These are phyloP conservation scores for Heliconius congener DNA, from an alignment of 1,140 invertebrate species.

Conservation along the genomic window DNA sequence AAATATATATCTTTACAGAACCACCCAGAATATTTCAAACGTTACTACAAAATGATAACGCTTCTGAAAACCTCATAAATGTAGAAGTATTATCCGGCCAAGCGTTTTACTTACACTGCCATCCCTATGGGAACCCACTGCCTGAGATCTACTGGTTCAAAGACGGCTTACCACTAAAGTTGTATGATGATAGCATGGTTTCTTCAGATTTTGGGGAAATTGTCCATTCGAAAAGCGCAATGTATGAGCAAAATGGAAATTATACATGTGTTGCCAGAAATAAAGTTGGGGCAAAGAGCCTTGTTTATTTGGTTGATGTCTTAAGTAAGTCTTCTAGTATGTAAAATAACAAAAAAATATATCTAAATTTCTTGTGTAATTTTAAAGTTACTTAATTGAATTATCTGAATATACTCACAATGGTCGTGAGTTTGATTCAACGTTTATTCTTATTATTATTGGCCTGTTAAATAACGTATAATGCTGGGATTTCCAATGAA, in stretches of 20 bases:
- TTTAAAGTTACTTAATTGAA: too few species aligned
- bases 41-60: constrained; percentile 51
- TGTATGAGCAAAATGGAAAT: constrained; percentile 62
- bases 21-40: constrained; percentile 66
- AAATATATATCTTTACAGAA: constrained; percentile 52
- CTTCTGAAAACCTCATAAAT: constrained; percentile 41
- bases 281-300: constrained; percentile 59
- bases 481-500: too few species aligned
- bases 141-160: constrained; percentile 77
- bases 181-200: constrained; percentile 68
- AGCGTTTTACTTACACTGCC: constrained; percentile 69
- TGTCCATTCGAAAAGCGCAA: constrained; percentile 49
- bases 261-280: constrained; percentile 76
- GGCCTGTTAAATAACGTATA: too few species aligned
- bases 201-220: constrained; percentile 66
- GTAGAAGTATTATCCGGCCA: constrained; percentile 66
- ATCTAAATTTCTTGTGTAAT: too few species aligned
- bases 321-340: constrained; percentile 56
- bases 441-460: too few species aligned
- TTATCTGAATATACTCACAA: too few species aligned
- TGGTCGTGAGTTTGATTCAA: too few species aligned
- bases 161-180: constrained; percentile 56
- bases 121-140: constrained; percentile 65
- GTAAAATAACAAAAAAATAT: not conserved
- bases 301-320: constrained; percentile 67